Base-by-base conservation (phyloP, 2,797 vertebrate species). In the Eospalax fontanierii region DNA sequence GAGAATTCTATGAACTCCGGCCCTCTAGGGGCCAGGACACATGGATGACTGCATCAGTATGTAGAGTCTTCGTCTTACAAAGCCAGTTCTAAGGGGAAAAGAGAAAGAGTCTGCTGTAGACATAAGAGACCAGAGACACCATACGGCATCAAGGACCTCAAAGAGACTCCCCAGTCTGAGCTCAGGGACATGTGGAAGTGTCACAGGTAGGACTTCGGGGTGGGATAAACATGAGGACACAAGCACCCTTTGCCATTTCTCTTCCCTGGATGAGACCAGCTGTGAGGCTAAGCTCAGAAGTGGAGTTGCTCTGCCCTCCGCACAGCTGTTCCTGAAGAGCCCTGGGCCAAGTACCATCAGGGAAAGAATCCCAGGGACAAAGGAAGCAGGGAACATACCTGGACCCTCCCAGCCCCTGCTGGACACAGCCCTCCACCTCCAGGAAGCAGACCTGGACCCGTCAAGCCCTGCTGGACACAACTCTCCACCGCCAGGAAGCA, bases 191-290 rank as follows among this genome's bases (percentile, higher is more conserved):
- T 0, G 1, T 0, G 28, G 63, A 30, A 70, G 11, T n/a, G 24
- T 0, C 4, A 1, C 4, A 63, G 2, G 40, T 5, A 24, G 40
- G 10, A 16, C 57, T 59, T 14, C 3, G 26, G 79, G 15, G 8
- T 24, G 28, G 28, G 5, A 9, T 28, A n/a, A 4, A 78, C 22
- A 26, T 1, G 5, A 57, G 30, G 35, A 46, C 0, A 21, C 15
- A 43, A 24, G 24, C 3, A 5, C 12, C 16, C 38, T 59, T 79
- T 26, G 21, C 30, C 43, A n/a, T 50, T 46, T 85, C 61, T 1
- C 33, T 57, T 93, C 71, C 89, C 93, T 6, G 0, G 33, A 4
- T 65, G 87, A 95, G 91, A 40, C 16, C 92, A 93, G 91, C 87
- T 75, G 46, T 92, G 89, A 54, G 19, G 46, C 71, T 90, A 14